Conservation (phyloP, 2,797 vertebrate species). For the Falco novaeseelandiae region DNA sequence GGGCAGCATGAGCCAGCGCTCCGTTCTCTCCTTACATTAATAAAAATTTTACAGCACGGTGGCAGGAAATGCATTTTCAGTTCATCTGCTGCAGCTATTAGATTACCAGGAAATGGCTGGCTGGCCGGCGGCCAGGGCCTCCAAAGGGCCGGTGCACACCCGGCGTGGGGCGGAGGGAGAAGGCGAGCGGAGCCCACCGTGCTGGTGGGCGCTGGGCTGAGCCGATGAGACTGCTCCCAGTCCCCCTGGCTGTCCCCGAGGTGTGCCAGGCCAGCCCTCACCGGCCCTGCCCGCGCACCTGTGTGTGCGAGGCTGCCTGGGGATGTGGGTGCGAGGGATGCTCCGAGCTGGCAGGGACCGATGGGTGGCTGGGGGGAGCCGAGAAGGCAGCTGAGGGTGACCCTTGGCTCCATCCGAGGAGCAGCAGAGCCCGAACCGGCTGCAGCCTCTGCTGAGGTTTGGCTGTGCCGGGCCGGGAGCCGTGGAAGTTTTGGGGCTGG, state of each 20-base stretch:
- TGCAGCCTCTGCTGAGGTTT: background rate
- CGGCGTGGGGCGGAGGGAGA: constrained; percentile 12
- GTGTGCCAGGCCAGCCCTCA: background rate
- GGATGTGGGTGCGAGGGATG: fast-evolving
- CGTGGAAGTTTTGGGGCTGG: too few species aligned
- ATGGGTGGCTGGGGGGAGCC: background rate
- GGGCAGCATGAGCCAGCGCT: constrained; percentile 56
- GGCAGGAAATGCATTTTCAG: constrained; percentile 84
- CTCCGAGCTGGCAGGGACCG: background rate
- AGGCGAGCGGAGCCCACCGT: background rate
- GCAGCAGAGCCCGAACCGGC: fast-evolving
- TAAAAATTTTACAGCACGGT: constrained; percentile 78
- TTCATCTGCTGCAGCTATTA: constrained; percentile 80
- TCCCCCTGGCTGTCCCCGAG: fast-evolving
- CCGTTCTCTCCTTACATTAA: constrained; percentile 80
- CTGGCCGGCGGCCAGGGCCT: constrained; percentile 73
- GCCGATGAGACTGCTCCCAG: fast-evolving
- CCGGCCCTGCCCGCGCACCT: background rate
- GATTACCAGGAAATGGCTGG: constrained; percentile 81
- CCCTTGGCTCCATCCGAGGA: background rate
- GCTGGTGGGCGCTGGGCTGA: constrained; percentile 38
- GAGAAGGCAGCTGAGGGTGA: background rate
- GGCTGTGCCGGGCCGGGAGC: background rate
- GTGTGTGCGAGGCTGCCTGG: fast-evolving
- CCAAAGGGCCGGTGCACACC: constrained; percentile 43